Conservation (phyloP, 64 coral and sea anemone genomes). For the Pocillopora damicornis region DNA sequence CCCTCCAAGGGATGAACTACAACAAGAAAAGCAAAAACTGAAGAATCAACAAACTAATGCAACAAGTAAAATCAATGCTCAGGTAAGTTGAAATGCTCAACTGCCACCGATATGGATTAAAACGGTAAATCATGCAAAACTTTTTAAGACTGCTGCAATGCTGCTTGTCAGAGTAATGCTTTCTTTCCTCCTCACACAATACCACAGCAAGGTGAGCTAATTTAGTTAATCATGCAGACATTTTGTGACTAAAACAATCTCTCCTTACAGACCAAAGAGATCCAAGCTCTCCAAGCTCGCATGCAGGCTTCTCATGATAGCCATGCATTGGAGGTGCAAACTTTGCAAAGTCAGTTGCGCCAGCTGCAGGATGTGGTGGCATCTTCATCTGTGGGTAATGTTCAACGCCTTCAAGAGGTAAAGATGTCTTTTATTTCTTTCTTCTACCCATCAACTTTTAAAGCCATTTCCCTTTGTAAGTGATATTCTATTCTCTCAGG, state of each 20-base stretch:
- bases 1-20: slow-evolving; percentile 70
- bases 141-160: no score
- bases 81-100: slow-evolving; percentile 39
- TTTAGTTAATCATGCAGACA: no score
- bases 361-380: slow-evolving; percentile 78
- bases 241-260: background rate
- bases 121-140: no score
- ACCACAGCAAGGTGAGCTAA: no score
- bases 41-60: slow-evolving; percentile 66
- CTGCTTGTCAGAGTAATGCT: no score
- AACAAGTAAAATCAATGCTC: slow-evolving; percentile 70
- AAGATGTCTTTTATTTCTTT: background rate
- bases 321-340: slow-evolving; percentile 66
- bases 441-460: no score
- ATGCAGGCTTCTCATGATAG: slow-evolving; percentile 92
- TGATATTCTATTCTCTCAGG: no score
- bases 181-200: background rate
- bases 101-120: background rate
- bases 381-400: slow-evolving; percentile 56
- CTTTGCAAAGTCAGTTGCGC: slow-evolving; percentile 55
- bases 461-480: no score
- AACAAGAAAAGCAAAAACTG: slow-evolving; percentile 65
- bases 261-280: slow-evolving; percentile 67
- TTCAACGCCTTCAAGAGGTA: slow-evolving; percentile 79
- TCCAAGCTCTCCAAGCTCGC: slow-evolving; percentile 83